Conservation (phyloP, 2,888 invertebrate species). For the Stenchaetothrips biformis region DNA sequence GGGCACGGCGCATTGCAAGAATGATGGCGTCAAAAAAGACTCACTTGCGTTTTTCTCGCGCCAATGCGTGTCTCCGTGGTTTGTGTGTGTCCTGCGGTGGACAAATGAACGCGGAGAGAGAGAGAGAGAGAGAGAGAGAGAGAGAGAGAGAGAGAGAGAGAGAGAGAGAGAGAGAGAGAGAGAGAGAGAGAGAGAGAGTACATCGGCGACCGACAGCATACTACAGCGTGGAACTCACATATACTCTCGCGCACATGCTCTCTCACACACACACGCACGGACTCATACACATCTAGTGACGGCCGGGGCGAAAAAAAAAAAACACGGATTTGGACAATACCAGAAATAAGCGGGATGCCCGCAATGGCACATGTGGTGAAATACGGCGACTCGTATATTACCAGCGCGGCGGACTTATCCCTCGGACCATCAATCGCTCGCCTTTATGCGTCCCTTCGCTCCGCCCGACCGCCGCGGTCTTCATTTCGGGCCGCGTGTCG, state of each 20-base stretch:
- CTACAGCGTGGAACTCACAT: too few relatives aligned
- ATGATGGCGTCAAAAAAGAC: neutral
- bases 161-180: too few relatives aligned
- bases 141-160: too few relatives aligned
- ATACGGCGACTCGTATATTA: constrained; percentile 23
- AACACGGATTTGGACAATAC: constrained; percentile 12
- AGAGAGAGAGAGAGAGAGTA: too few relatives aligned
- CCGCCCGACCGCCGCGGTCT: neutral
- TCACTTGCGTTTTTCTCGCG: neutral
- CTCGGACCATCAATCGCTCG: neutral
- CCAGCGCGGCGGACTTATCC: constrained; percentile 6
- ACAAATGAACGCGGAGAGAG: neutral
- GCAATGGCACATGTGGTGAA: constrained; percentile 2
- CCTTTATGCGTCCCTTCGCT: neutral
- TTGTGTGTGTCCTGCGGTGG: neutral
- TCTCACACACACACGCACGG: neutral
- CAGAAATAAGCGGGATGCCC: constrained; percentile 1
- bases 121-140: too few relatives aligned
- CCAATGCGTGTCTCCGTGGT: neutral
- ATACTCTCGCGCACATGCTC: neutral
- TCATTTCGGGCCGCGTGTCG: neutral
- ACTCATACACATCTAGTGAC: neutral
- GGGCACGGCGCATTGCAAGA: neutral
- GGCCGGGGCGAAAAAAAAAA: neutral
- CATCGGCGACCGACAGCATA: too few relatives aligned